These are phyloP conservation scores for Dione vanillae DNA, from an alignment of 2,888 invertebrate genomes.

Conservation along the genomic window DNA sequence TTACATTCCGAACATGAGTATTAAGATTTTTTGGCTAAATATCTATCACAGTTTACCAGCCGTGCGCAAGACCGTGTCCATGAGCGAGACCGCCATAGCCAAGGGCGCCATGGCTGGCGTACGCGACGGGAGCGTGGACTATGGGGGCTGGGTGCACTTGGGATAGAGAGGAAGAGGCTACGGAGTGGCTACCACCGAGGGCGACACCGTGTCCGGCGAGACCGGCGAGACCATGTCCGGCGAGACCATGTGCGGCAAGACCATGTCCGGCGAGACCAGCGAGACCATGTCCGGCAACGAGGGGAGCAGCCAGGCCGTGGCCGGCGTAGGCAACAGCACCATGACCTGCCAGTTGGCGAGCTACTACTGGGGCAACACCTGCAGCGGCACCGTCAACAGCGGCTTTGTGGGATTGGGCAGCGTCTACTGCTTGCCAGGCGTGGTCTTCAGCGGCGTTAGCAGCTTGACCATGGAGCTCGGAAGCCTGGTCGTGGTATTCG, in stretches of 20 bases:
- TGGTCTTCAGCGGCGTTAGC: conserved; percentile 79
- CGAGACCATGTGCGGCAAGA: conserved; percentile 53
- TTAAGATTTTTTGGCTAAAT: conserved; percentile 71
- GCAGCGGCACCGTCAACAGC: conserved; percentile 78
- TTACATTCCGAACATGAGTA: conserved; percentile 78
- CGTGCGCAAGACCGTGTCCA: conserved; percentile 62
- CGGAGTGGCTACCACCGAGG: conserved; percentile 61
- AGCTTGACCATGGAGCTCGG: conserved; percentile 75
- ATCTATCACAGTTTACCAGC: conserved; percentile 80
- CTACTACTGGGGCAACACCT: conserved; percentile 74
- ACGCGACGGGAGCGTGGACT: conserved; percentile 60
- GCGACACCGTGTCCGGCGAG: conserved; percentile 60
- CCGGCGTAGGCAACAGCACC: conserved; percentile 51
- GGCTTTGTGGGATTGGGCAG: conserved; percentile 75
- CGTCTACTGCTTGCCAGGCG: conserved; percentile 78
- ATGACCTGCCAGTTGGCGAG: conserved; percentile 76
- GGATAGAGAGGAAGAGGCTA: conserved; percentile 68
- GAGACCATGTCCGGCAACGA: conserved; percentile 52
- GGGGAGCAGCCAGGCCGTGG: conserved; percentile 43
- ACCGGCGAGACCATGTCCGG: conserved; percentile 54
- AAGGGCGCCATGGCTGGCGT: conserved; percentile 52
- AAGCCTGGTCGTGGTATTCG: conserved; percentile 76
- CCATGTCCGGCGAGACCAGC: conserved; percentile 57
- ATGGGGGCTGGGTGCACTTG: conserved; percentile 73
- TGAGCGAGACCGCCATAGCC: conserved; percentile 51